Base-by-base conservation (phyloP, 2,888 invertebrate species). In the Gibbula magus region DNA sequence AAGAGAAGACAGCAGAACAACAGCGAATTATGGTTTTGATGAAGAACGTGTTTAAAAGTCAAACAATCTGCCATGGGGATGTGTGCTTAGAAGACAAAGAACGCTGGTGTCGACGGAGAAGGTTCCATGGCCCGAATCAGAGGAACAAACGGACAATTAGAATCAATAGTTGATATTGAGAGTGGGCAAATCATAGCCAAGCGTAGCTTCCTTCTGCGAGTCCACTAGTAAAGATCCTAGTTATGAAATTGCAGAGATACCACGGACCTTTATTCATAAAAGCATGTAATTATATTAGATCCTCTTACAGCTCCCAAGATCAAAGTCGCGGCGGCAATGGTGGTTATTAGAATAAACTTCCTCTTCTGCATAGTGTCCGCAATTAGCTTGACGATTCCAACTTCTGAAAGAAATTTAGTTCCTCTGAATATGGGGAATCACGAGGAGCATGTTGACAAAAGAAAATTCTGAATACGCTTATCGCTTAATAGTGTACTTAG, bases 401-500 rank as follows among this genome's bases (percentile, higher is more conserved):
- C 70, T 18, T 70, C 70, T 39, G 32, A 70, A 70, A 70, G 70
- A 70, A 70, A 67, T 39, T 35, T 70, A 39, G 29, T 70, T 8
- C 35, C n/a, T 70, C 39, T 35, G 70, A 18, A 39, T 70, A 75
- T 75, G 75, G 75, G 32, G 29, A 54, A 53, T 10, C 75, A 75
- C 75, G 75, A 20, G 54, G 29, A 18, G 8, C 20, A 32, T 53
- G 75, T 75, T 75, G 52, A 75, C 75, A 52, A 54, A 75, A 75
- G 75, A 75, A 75, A 52, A 75, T 52, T 75, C 35, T 75, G 75
- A 75, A 75, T 75, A 75, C 52, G 75, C 52, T 75, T 75, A 75
- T 75, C 75, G n/a, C 35, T 75, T 75, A 75, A 75, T 75, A 53
- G 75, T 75, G 75, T 75, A 70, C 35, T 70, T 70, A 70, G 70